Percentiles rank a stretch among this genome's conserved stretches.
Evolutionary conservation across 1,140 invertebrate genomes (phyloP).

Genomic region (Cryptotermes secundus): DNA sequence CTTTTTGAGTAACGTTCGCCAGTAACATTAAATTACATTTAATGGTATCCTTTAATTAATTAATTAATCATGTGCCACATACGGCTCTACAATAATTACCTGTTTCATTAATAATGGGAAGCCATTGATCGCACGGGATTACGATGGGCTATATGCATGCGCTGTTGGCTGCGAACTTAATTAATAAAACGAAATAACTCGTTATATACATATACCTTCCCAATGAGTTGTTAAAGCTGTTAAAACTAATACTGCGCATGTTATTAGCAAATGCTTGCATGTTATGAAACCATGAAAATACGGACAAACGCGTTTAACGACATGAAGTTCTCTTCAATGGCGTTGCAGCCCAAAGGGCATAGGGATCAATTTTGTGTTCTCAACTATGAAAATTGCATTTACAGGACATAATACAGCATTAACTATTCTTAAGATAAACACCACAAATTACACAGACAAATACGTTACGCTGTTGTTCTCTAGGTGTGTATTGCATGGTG

Average conservation of each 20-base stretch:
- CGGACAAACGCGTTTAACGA: neutral
- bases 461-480: no score
- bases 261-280: neutral
- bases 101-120: neutral
- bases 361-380: neutral
- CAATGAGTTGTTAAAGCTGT: neutral
- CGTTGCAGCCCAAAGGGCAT: neutral
- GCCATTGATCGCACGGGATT: neutral
- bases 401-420: no score
- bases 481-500: no score
- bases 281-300: neutral
- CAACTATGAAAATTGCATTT: neutral
- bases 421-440: no score
- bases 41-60: neutral
- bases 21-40: neutral
- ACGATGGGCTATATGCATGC: neutral
- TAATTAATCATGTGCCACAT: neutral
- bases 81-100: neutral
- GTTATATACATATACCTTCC: neutral
- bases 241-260: neutral
- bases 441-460: no score
- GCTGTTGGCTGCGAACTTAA: neutral
- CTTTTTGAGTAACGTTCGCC: no score
- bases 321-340: neutral
- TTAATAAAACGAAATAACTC: neutral